A percentile compares a stretch with the other conserved stretches of the same genome.
These are phyloP conservation scores for Hozukius guyotensis DNA, from an alignment of 2,797 vertebrate genomes.

Conservation along the genomic window DNA sequence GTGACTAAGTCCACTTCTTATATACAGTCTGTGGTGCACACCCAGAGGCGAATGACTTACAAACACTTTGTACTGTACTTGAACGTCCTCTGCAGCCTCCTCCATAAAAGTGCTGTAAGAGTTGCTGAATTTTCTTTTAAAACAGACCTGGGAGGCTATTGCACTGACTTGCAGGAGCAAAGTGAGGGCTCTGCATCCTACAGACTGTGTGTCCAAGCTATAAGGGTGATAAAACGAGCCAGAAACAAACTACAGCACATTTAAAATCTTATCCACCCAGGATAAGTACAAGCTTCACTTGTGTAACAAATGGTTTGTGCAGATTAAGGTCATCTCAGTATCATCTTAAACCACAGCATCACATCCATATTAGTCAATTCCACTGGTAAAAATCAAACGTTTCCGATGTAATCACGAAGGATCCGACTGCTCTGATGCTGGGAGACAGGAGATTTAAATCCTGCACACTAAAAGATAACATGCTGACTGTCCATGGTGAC, in stretches of 20 bases:
- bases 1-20: too few relatives aligned
- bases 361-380: neutral
- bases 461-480: neutral
- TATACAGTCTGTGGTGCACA: neutral
- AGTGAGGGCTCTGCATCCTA: neutral
- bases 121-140: slow-evolving; percentile 19
- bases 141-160: neutral
- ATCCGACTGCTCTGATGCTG: neutral
- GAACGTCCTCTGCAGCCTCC: slow-evolving; percentile 22
- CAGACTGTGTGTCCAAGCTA: neutral
- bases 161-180: neutral
- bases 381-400: neutral
- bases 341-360: slow-evolving; percentile 14
- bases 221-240: neutral
- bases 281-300: neutral
- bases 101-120: slow-evolving; percentile 5
- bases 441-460: slow-evolving; percentile 15
- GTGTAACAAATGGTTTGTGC: neutral
- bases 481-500: neutral
- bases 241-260: neutral
- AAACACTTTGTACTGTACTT: slow-evolving; percentile 19
- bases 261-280: neutral
- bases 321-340: neutral
- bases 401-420: neutral
- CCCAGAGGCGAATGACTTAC: neutral